Evolutionary conservation across 2,797 vertebrate species (phyloP), one percentile per base, ranked within the genome.

Genomic region (Chrosomus eos): DNA sequence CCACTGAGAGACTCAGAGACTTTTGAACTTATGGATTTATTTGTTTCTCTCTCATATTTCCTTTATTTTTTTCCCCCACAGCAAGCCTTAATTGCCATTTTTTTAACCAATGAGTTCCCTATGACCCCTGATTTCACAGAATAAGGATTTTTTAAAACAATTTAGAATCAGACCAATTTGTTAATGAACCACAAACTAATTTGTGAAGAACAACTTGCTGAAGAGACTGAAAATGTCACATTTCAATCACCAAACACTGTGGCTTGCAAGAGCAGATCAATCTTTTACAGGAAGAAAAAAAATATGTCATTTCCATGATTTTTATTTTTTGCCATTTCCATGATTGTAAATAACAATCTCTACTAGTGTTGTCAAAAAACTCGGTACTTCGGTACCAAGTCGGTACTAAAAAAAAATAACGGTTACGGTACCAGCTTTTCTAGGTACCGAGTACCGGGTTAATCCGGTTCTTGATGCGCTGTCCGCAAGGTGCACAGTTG

Each of bases 1-100:
- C 23, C 58, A 51, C 3, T 51, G 43, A 40, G 21, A 83, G 5
- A 51, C 40, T 23, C 6, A 21, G 21, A 67, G n/a, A 40, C 21
- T 40, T 11, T 55, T 64, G n/a, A 51, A 67, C 62, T n/a, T 31
- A 72, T 60, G 13, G 13, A 82, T 62, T 78, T 21, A 14, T 78
- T 78, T 36, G 7, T 43, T 14, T 64, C 3, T 74, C 8, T 74
- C 21, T 16, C 45, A 62, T 9, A n/a, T 16, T 19, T 23, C 36
- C 36, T 10, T 45, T 14, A 16, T 36, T 73, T 9, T 33, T 5
- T 7, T 7, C 21, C 7, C 21, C 19, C 7, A 19, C 23, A 43
- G 14, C 13, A 60, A 43, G 40, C 28, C n/a, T 40, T 62, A 36
- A 75, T 4, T 36, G 28, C 3, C 6, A 11, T 55, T 26, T 45